Evolutionary conservation across 2,888 invertebrate species (phyloP), one percentile per base, ranked within the genome.

Genomic region (Melikaiella ostensackeni): DNA sequence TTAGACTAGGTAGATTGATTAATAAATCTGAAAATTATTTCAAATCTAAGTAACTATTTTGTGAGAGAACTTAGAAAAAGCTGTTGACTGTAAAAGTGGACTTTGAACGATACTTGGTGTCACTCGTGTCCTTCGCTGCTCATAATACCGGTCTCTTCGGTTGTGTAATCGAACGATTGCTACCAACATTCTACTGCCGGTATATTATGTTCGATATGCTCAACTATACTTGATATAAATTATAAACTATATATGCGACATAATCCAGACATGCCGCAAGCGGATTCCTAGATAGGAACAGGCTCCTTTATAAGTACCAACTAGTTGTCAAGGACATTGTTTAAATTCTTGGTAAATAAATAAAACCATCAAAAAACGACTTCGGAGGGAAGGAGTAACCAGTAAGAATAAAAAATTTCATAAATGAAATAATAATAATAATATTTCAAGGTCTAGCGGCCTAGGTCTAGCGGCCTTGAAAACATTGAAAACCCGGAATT

Each of bases 81-180:
- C 79, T 77, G 76, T 75, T 81, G 75, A 77, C 79, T 78, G 76
- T 79, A 81, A 82, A 80, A 81, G n/a, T 77, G 86, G 85, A 87
- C 87, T 87, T 87, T 86, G 86, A 80, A 85, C 85, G 81, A 57
- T 84, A 79, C 75, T 81, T 83, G 79, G 83, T 84, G 85, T 85
- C 84, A 85, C 84, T 86, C 81, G 86, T 84, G 88, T 88, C 89
- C 88, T 89, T 89, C 88, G 86, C 83, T 83, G 84, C 82, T 87
- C 83, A 85, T 88, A 87, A 87, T 81, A 82, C 79, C 81, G 82
- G 82, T 83, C 77, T 78, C 77, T 81, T 79, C 78, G 81, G 82
- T 85, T 85, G 83, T 83, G 81, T 83, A 85, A 85, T 81, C 80
- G 76, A 80, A 78, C 77, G 82, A 84, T 82, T 82, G 81, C 80